These are phyloP conservation scores for Drosophila atripex DNA, from an alignment of 2,888 invertebrate species.

Conservation along the genomic window DNA sequence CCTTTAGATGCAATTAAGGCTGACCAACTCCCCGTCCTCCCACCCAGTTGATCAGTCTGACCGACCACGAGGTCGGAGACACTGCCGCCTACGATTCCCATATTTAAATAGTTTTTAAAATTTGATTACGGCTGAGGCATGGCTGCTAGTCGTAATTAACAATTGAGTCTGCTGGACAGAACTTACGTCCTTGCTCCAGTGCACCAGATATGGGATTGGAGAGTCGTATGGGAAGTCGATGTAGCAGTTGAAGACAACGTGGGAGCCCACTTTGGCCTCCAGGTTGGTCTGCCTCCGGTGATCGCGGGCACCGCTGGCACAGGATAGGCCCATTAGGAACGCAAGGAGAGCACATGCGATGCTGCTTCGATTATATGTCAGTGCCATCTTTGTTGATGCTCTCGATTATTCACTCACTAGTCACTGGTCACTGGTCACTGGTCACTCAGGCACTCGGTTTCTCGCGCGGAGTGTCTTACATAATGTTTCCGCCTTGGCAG, in stretches of 20 bases:
- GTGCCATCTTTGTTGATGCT: slow-evolving; percentile 17
- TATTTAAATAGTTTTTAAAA: slow-evolving; percentile 59
- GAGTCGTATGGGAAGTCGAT: slow-evolving; percentile 94
- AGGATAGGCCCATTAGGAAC: slow-evolving; percentile 83
- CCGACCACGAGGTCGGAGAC: slow-evolving; percentile 6
- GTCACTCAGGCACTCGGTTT: slow-evolving; percentile 17
- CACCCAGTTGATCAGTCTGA: slow-evolving; percentile 1
- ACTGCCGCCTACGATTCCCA: slow-evolving; percentile 50
- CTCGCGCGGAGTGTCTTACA: slow-evolving; percentile 35
- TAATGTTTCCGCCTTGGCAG: slow-evolving; percentile 38
- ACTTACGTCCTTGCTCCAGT: slow-evolving; percentile 96
- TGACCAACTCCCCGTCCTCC: slow-evolving; percentile 32
- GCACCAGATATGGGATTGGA: slow-evolving; percentile 93
- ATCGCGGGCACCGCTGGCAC: slow-evolving; percentile 78
- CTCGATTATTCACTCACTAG: slow-evolving; percentile 1
- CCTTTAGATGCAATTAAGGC: slow-evolving; percentile 75
- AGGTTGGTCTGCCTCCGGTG: slow-evolving; percentile 79
- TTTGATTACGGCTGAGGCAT: slow-evolving; percentile 21
- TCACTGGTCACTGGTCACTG: not conserved
- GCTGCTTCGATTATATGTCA: slow-evolving; percentile 41
- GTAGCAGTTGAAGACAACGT: slow-evolving; percentile 84
- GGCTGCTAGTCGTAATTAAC: not conserved
- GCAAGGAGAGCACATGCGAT: slow-evolving; percentile 40
- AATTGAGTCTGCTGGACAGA: slow-evolving; percentile 10
- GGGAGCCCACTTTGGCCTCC: slow-evolving; percentile 84